Conservation (phyloP, 2,113 vertebrate genomes). For the Mastomys coucha region DNA sequence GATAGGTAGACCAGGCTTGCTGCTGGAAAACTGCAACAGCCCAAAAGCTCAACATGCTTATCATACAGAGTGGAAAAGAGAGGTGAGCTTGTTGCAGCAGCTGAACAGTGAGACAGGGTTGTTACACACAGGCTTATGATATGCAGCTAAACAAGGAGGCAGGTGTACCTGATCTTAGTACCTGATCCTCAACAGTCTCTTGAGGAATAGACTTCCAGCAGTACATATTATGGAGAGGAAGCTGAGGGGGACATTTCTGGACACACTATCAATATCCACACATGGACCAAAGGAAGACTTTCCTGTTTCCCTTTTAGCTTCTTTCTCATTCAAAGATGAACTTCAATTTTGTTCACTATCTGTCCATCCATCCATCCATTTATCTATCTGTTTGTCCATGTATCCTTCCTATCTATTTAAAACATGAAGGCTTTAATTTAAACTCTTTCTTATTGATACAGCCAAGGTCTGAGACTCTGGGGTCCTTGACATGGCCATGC, state of each 20-base stretch:
- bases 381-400: neutral
- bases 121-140: no score
- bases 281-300: neutral
- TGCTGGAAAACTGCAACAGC: neutral
- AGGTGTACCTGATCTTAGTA: no score
- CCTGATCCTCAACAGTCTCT: no score
- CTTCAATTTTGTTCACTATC: constrained; percentile 17
- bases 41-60: neutral
- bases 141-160: neutral
- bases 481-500: neutral
- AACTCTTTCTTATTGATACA: neutral
- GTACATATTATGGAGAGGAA: neutral
- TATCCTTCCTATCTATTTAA: neutral
- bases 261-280: neutral
- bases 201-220: no score
- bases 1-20: no score
- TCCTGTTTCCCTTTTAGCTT: neutral
- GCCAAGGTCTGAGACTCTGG: neutral
- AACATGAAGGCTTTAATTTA: neutral
- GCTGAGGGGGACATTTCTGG: neutral
- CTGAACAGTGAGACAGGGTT: neutral
- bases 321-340: neutral
- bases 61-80: neutral
- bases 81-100: no score
- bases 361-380: no score